These are phyloP conservation scores for Drosophila grimshawi DNA, from an alignment of 1,140 invertebrate genomes.

Conservation along the genomic window DNA sequence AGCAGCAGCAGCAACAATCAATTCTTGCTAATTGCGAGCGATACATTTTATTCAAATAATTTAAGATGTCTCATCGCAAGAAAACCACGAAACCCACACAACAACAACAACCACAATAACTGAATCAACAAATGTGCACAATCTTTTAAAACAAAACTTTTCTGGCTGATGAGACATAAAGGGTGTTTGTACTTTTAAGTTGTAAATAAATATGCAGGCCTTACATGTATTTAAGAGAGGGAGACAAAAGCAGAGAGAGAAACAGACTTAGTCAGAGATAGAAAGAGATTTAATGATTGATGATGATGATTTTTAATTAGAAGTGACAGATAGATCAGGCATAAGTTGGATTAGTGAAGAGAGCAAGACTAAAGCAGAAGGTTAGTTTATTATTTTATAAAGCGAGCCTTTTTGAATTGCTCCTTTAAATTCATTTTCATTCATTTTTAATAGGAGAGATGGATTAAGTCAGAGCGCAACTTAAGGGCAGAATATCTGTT, in stretches of 20 bases:
- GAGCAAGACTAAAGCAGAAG: no score
- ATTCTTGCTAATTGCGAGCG: slow-evolving; percentile 52
- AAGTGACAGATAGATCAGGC: no score
- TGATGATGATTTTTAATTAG: not conserved
- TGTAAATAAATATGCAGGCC: not conserved
- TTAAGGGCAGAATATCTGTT: no score
- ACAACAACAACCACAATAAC: slow-evolving; percentile 26
- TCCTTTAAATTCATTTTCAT: no score
- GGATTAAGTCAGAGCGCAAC: no score
- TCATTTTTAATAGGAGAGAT: no score
- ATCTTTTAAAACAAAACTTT: not conserved
- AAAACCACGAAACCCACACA: slow-evolving; percentile 38
- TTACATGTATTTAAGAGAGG: not conserved
- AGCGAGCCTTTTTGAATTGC: no score
- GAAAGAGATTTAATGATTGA: not conserved
- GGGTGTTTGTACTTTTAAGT: not conserved
- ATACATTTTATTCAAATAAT: slow-evolving; percentile 56
- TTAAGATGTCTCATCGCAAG: slow-evolving; percentile 45
- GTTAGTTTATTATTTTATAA: no score
- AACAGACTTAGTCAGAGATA: no score
- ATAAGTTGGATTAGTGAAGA: no score
- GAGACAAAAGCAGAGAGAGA: no score
- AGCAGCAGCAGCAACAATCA: slow-evolving; percentile 49
- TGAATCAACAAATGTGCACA: slow-evolving; percentile 28
- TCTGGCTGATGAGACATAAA: not conserved